Conservation (phyloP, 2,888 invertebrate species). For the Phymatocera aterrima region DNA sequence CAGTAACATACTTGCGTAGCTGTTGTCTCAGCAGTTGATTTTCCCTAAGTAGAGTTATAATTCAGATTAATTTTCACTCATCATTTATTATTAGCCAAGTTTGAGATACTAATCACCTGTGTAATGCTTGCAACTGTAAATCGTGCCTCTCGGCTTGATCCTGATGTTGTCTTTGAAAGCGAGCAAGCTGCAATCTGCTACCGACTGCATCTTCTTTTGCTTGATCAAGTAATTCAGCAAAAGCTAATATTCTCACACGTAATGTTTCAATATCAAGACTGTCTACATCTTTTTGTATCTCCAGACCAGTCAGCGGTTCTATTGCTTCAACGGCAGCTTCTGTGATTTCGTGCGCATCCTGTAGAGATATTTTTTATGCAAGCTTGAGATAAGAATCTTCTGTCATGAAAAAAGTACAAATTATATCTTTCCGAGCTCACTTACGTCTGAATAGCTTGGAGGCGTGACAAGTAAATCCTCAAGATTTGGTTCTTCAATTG, state of each 20-base stretch:
- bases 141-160: constrained; percentile 71
- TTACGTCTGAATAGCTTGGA: constrained; percentile 73
- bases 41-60: constrained; percentile 78
- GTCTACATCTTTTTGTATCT: constrained; percentile 60
- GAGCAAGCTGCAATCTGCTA: constrained; percentile 67
- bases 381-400: no score
- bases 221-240: constrained; percentile 69
- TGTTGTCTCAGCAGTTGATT: constrained; percentile 91
- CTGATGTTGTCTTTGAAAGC: constrained; percentile 71
- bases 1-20: constrained; percentile 89
- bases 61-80: background rate
- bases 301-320: constrained; percentile 63
- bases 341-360: constrained; percentile 66
- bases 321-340: constrained; percentile 69
- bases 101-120: constrained; percentile 75
- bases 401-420: background rate
- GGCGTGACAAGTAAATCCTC: constrained; percentile 68
- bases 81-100: background rate
- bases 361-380: constrained; percentile 23
- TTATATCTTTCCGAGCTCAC: constrained; percentile 48
- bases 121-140: constrained; percentile 79
- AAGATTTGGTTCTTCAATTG: constrained; percentile 69
- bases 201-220: constrained; percentile 69
- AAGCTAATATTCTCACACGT: constrained; percentile 63
- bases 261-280: constrained; percentile 64